Evolutionary conservation across 2,888 invertebrate species (phyloP).

Genomic region (Strigamia crassipes): DNA sequence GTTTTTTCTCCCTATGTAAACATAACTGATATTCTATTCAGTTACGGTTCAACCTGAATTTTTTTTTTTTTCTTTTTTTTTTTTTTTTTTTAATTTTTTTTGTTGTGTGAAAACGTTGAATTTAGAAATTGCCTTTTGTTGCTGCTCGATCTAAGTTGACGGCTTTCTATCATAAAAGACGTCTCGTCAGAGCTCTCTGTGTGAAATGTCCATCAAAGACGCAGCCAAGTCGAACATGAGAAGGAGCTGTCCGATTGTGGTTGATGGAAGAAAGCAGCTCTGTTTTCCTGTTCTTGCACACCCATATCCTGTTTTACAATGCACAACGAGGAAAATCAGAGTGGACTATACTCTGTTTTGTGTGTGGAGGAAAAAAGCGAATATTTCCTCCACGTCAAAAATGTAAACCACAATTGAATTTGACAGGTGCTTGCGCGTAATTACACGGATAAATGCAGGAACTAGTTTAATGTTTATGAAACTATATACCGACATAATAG

Average conservation of each 20-base stretch:
- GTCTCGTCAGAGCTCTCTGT: not conserved
- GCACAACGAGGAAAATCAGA: not conserved
- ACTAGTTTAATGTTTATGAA: not conserved
- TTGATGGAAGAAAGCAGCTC: not conserved
- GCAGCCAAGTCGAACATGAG: constrained; percentile 8
- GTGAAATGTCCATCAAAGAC: not conserved
- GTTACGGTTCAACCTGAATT: not conserved
- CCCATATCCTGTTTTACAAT: constrained; percentile 17
- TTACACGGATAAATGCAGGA: constrained; percentile 15
- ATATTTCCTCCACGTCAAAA: constrained; percentile 12
- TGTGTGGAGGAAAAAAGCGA: not conserved
- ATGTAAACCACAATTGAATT: constrained; percentile 36
- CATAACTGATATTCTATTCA: not conserved
- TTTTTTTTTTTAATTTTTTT: not conserved
- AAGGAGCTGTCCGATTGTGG: not conserved
- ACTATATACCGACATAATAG: not conserved
- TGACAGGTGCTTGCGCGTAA: constrained; percentile 26
- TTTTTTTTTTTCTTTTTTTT: not conserved
- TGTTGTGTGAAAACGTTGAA: not conserved
- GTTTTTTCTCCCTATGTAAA: not conserved
- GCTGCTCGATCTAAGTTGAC: not conserved
- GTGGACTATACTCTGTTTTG: not conserved
- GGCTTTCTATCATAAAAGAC: not conserved
- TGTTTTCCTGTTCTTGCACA: constrained; percentile 22
- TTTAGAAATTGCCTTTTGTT: not conserved